Evolutionary conservation across 1,140 invertebrate genomes (phyloP), one percentile per base, ranked within the genome.

Genomic region (Rhyzopertha dominica): DNA sequence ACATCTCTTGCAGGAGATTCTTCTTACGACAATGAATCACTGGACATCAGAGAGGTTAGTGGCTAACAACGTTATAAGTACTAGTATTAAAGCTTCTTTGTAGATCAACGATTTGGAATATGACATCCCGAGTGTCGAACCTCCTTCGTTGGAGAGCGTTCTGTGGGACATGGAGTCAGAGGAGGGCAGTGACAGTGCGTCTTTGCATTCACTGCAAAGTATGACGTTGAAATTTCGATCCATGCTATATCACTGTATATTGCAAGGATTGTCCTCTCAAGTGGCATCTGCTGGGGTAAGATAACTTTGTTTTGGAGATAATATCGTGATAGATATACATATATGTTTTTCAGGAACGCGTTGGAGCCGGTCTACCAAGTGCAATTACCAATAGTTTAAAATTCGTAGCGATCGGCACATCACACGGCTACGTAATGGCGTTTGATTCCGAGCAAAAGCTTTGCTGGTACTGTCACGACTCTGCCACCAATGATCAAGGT

Each of bases 391-490:
- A 85, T 25, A 83, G 86, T 38, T 77, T 80, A 1, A 80, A 82
- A 32, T 79, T 87, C 59, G 83, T 95, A 50, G 87, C 86, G 13
- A 79, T 97, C 32, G 94, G 95, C 23, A 97, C 93, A 26, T 92
- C 90, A 25, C 90, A 95, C 71, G 93, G 94, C 14, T 77, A 93
- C 46, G 79, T 95, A 39, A 70, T 97, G 10, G 82, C 90, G 38
- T 97, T 97, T 75, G 90, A 92, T 75, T 74, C 76, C 2, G 78
- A 81, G 17, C 88, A 92, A 69, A 85, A 80, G 12, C 69, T 96
- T 47, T 81, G 89, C 66, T 95, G 88, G 87, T 92, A 82, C 25
- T 83, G 82, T 59, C 78, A 85, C 55, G 80, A 84, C 55, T 73
- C 77, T 22, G 51, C 30, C 20, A 81, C 84, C 38, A 73, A 73